Conservation (phyloP, 2,113 vertebrate species). For the Chaetura pelagica region DNA sequence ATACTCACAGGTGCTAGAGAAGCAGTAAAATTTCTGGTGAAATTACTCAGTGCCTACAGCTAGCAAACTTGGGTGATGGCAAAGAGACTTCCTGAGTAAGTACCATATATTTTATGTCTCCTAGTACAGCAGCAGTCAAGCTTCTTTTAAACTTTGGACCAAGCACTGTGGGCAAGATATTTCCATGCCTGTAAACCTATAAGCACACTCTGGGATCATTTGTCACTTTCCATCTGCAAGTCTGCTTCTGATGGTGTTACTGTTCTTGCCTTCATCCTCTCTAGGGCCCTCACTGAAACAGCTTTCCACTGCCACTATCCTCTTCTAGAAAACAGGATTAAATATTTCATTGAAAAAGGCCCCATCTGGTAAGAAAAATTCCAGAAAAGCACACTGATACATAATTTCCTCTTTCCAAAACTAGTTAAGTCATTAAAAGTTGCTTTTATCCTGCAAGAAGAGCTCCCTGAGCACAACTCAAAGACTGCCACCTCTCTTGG, state of each 20-base stretch:
- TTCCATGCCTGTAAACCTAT: background rate
- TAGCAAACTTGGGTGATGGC: background rate
- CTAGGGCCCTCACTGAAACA: background rate
- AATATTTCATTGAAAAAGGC: background rate
- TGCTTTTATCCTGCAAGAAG: background rate
- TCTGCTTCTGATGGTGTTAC: background rate
- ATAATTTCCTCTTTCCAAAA: background rate
- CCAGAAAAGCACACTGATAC: background rate
- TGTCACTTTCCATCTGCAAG: background rate
- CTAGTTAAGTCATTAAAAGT: background rate
- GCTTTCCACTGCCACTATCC: background rate
- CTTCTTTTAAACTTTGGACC: background rate
- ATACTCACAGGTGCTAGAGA: background rate
- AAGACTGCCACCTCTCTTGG: background rate
- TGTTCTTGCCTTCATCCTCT: background rate
- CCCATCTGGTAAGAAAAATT: background rate
- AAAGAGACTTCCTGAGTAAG: background rate
- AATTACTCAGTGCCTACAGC: background rate
- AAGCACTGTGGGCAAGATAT: background rate
- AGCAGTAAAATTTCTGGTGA: background rate
- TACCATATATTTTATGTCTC: background rate
- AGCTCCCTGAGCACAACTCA: background rate
- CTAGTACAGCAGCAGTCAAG: background rate
- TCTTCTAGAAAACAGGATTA: background rate
- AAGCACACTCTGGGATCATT: background rate